Evolutionary conservation across 2,888 invertebrate genomes (phyloP), one percentile per base, ranked within the genome.

Genomic region (Zaprionus lineosus): DNA sequence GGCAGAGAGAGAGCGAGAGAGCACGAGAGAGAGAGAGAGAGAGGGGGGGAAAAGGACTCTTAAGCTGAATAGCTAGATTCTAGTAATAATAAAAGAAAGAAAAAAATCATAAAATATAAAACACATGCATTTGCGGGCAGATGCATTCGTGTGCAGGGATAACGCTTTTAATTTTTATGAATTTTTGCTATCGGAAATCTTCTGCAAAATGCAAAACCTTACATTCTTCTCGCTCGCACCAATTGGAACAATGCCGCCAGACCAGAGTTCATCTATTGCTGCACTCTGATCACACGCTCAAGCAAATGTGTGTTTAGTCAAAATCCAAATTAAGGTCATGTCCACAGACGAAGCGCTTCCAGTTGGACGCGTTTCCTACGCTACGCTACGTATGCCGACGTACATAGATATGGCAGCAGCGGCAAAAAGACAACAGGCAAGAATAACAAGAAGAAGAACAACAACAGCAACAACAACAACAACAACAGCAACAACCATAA

Each of bases 241-340:
- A n/a, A n/a, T n/a, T n/a, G n/a, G n/a, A n/a, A n/a, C n/a, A n/a
- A 11, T 46, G 34, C 12, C 21, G 36, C 19, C 40, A 26, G 19
- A 3, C 19, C 5, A 19, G 19, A 19, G 19, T 19, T 3, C 5
- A 5, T 19, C 19, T 19, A 19, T 19, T 3, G 19, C 19, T 19
- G 19, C 5, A 19, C 19, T 19, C 19, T 19, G 19, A 3, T 5
- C 19, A 19, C 19, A 19, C 19, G 12, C 15, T 7, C 12, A 33
- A n/a, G 3, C 28, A 19, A n/a, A 28, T n/a, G 2, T 6, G 28
- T 41, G 16, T 50, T 41, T 52, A 56, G 56, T 29, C 28, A 36
- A 47, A 58, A 41, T 31, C 28, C 11, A 48, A 69, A 74, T 69
- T 74, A 74, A 74, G 74, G 74, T 74, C 68, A 69, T 68, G 62